Evolutionary conservation across 2,797 vertebrate genomes (phyloP).

Genomic region (Arctocebus calabarensis): DNA sequence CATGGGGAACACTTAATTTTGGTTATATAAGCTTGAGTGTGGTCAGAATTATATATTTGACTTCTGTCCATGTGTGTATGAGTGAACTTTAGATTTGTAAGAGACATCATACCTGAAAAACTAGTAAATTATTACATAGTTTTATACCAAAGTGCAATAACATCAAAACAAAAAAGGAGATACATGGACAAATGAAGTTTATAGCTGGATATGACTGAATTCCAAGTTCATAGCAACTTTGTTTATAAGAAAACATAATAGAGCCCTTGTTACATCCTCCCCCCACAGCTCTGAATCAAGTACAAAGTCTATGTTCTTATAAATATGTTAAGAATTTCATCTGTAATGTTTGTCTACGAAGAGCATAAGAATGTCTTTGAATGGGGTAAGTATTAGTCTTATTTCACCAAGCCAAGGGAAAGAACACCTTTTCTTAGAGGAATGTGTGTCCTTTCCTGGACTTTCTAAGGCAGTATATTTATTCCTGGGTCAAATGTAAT

Average conservation of each 20-base stretch:
- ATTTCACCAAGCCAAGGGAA: slow-evolving; percentile 61
- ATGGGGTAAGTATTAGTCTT: slow-evolving; percentile 40
- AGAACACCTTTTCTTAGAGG: slow-evolving; percentile 65
- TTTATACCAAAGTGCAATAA: slow-evolving; percentile 15
- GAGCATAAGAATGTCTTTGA: slow-evolving; percentile 86
- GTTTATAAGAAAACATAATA: slow-evolving; percentile 86
- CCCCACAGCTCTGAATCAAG: slow-evolving; percentile 20
- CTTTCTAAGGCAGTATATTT: slow-evolving; percentile 71
- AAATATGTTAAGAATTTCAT: slow-evolving; percentile 88
- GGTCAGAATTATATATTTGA: slow-evolving; percentile 10
- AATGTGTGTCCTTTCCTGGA: not conserved
- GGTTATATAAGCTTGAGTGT: slow-evolving; percentile 42
- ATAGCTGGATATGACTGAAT: slow-evolving; percentile 79
- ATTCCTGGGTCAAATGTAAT: slow-evolving; percentile 68
- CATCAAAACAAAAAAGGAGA: slow-evolving; percentile 41
- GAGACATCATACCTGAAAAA: not conserved
- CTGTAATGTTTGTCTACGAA: slow-evolving; percentile 86
- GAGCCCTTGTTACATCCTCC: slow-evolving; percentile 81
- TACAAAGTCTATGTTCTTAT: slow-evolving; percentile 84
- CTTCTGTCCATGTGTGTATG: not conserved
- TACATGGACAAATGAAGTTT: slow-evolving; percentile 76
- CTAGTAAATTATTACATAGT: not conserved
- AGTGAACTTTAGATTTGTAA: not conserved
- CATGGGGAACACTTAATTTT: slow-evolving; percentile 14
- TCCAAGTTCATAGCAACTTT: slow-evolving; percentile 78